These are phyloP conservation scores for Lagorchestes hirsutus DNA, from an alignment of 2,797 vertebrate species.

Conservation along the genomic window DNA sequence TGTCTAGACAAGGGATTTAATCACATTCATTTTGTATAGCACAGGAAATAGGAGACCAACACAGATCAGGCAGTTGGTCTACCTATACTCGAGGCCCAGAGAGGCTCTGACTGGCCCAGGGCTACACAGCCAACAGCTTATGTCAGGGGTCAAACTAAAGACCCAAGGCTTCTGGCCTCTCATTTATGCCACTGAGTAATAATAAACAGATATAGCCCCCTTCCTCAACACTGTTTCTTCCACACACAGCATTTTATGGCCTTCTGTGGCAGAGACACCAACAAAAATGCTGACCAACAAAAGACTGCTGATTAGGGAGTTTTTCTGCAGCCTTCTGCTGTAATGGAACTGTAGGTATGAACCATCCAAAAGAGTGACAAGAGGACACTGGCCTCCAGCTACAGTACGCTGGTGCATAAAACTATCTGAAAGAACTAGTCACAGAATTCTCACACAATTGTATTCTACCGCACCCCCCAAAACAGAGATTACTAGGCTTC, in stretches of 20 bases:
- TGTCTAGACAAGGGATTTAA: background rate
- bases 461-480: conserved; percentile 22
- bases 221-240: background rate
- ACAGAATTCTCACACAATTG: background rate
- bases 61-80: background rate
- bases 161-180: background rate
- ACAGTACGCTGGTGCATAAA: no score
- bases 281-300: background rate
- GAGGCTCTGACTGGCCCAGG: background rate
- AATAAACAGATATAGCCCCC: background rate
- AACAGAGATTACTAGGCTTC: conserved; percentile 26
- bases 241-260: background rate
- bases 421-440: background rate
- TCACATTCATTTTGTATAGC: no score
- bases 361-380: background rate
- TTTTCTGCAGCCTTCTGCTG: background rate
- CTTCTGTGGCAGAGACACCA: background rate
- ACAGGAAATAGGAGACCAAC: background rate
- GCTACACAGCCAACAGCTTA: background rate
- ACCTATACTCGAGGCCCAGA: no score
- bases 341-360: background rate
- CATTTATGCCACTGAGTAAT: background rate
- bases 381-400: no score
- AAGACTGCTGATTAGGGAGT: background rate
- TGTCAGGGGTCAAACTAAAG: background rate